Evolutionary conservation across 2,888 invertebrate genomes (phyloP), one percentile per base, ranked within the genome.

Genomic region (Hypomecis atomaria): DNA sequence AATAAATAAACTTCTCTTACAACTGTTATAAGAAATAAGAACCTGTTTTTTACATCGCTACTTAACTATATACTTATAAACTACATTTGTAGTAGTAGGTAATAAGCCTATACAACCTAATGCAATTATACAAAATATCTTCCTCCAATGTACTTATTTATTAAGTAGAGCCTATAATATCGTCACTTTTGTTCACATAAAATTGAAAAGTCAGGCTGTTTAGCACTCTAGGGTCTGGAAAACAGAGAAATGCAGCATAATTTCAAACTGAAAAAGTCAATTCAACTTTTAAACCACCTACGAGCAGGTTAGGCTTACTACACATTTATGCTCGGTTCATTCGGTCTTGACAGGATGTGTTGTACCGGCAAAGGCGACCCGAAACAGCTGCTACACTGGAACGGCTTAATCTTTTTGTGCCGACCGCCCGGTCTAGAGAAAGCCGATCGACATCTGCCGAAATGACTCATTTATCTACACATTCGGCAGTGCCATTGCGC

Each of bases 51-150:
- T 89, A 89, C 88, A 88, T 83, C 81, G 76, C 84, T 87, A 85
- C 82, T 76, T 83, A 79, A 67, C 78, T 83, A 84, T 77, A 77
- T 77, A 77, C 77, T 77, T 82, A 84, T 70, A 68, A 79, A 77
- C 85, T 88, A 87, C 79, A 76, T 78, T 77, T 62, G 73, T 66
- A 78, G 83, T 82, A 82, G 81, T 84, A 72, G 66, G 72, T 81
- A 77, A 77, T 78, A 75, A 86, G 83, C 85, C 86, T 90, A 90
- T 88, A 91, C 90, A 92, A 91, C 90, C 90, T 88, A 89, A 88
- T 82, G 85, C 85, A 89, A 91, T 90, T 89, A 89, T 90, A 92
- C 89, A 91, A 90, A 91, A 90, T 90, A 91, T 87, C 80, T 78
- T 85, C 81, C 83, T 82, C 78, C 80, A 81, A 78, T 90, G 88